Evolutionary conservation across 1,140 invertebrate genomes (phyloP).

Genomic region (Drosophila lini): DNA sequence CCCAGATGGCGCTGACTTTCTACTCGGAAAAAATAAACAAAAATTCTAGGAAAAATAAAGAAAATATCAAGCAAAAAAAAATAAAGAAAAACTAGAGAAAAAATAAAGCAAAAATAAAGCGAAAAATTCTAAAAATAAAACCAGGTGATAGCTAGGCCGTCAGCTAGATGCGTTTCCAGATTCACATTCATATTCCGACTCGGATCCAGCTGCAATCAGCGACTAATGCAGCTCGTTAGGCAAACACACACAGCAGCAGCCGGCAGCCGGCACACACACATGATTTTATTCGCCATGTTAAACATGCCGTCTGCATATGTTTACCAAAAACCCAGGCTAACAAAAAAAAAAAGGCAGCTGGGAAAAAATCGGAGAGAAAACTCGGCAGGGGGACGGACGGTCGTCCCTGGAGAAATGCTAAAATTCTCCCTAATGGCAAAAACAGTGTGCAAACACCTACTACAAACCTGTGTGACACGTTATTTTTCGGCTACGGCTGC

Average conservation of each 20-base stretch:
- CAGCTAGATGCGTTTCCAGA: conserved; percentile 25
- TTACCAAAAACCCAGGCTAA: conserved; percentile 30
- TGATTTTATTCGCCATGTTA: conserved; percentile 78
- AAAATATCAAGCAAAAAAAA: neutral
- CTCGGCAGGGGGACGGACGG: neutral
- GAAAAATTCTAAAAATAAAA: neutral
- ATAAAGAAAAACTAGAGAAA: neutral
- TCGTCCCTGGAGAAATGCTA: conserved; percentile 37
- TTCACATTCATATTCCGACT: conserved; percentile 15
- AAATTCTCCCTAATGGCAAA: conserved; percentile 69
- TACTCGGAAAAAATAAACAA: neutral
- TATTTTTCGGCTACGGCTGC: conserved; percentile 39
- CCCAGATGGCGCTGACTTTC: conserved; percentile 26
- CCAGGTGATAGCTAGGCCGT: conserved; percentile 27
- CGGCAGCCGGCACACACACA: conserved; percentile 26
- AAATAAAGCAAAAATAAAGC: neutral
- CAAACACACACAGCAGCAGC: conserved; percentile 55
- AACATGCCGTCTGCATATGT: conserved; percentile 77
- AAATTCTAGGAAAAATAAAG: neutral
- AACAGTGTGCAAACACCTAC: conserved; percentile 7
- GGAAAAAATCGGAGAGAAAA: neutral
- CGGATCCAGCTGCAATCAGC: conserved; percentile 60
- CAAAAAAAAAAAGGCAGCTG: neutral
- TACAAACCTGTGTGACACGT: conserved; percentile 45
- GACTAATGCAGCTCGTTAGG: conserved; percentile 80